A percentile compares a stretch with the other conserved stretches of the same genome.
These are phyloP conservation scores for Argopecten irradians DNA, from an alignment of 1,140 invertebrate genomes.

Conservation along the genomic window DNA sequence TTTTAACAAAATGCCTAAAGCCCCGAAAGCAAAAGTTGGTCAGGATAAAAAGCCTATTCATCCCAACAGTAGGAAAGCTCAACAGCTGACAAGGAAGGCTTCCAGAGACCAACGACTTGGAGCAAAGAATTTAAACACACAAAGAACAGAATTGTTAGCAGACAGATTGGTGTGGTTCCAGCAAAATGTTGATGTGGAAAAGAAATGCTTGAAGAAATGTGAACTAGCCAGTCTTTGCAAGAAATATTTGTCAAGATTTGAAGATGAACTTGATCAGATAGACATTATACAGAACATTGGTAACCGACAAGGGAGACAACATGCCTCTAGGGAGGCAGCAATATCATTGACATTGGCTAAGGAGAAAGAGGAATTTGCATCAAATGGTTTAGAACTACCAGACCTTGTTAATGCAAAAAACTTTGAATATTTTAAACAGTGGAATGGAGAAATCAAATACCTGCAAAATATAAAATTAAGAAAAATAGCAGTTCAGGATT, in stretches of 20 bases:
- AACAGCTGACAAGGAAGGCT: conserved; percentile 52
- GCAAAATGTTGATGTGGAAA: conserved; percentile 53
- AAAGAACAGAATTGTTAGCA: conserved; percentile 63
- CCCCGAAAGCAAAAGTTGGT: conserved; percentile 59
- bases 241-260: conserved; percentile 65
- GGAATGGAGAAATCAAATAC: conserved; percentile 66
- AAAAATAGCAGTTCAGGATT: conserved; percentile 58
- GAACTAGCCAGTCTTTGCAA: conserved; percentile 58
- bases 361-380: conserved; percentile 65
- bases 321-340: conserved; percentile 61
- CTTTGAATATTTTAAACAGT: conserved; percentile 61
- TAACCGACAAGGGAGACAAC: conserved; percentile 60
- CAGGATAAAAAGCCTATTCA: conserved; percentile 65
- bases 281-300: conserved; percentile 66
- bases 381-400: conserved; percentile 68
- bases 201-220: conserved; percentile 59
- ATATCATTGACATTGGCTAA: conserved; percentile 65
- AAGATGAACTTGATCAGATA: conserved; percentile 71
- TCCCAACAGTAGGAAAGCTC: conserved; percentile 71
- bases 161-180: conserved; percentile 67
- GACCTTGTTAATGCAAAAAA: conserved; percentile 66
- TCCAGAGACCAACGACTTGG: conserved; percentile 57
- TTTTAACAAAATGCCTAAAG: conserved; percentile 67
- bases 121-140: conserved; percentile 49
- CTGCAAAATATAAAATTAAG: conserved; percentile 65